Conservation (phyloP, 2,113 vertebrate genomes). For the Pimephales promelas region DNA sequence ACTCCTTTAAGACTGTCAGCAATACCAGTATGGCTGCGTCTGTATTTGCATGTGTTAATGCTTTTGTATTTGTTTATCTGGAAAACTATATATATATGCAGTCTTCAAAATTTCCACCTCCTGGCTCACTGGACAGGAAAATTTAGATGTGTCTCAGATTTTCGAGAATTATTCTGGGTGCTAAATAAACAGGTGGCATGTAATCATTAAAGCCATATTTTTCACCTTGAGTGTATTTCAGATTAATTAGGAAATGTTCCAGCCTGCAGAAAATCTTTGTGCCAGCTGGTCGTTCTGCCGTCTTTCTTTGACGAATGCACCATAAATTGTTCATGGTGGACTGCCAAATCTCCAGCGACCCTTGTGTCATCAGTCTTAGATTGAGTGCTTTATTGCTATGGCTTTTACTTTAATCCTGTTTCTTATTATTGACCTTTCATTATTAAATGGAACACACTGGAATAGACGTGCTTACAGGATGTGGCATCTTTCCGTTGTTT, state of each 20-base stretch:
- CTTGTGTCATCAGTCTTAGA: conserved; percentile 46
- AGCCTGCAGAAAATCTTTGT: conserved; percentile 20
- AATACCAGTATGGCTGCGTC: too few species aligned
- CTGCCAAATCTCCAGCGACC: conserved; percentile 29
- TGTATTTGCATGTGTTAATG: background rate
- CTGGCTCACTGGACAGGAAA: background rate
- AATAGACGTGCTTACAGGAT: background rate
- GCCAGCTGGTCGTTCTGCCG: conserved; percentile 42
- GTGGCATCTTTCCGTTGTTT: background rate
- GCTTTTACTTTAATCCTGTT: conserved; percentile 50
- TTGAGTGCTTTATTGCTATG: conserved; percentile 47
- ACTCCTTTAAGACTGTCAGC: background rate
- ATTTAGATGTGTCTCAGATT: conserved; percentile 2
- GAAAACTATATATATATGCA: background rate
- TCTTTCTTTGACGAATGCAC: conserved; percentile 42
- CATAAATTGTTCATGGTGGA: conserved; percentile 51
- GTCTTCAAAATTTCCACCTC: background rate
- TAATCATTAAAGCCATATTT: conserved; percentile 51
- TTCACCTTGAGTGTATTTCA: conserved; percentile 52
- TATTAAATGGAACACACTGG: conserved; percentile 47
- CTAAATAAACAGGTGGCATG: conserved; percentile 41
- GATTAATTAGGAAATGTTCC: conserved; percentile 53
- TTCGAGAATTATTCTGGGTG: conserved; percentile 27
- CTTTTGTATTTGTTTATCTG: background rate
- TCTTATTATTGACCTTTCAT: conserved; percentile 42